Evolutionary conservation across 2,113 vertebrate genomes (phyloP).

Genomic region (Megaceryle torquata): DNA sequence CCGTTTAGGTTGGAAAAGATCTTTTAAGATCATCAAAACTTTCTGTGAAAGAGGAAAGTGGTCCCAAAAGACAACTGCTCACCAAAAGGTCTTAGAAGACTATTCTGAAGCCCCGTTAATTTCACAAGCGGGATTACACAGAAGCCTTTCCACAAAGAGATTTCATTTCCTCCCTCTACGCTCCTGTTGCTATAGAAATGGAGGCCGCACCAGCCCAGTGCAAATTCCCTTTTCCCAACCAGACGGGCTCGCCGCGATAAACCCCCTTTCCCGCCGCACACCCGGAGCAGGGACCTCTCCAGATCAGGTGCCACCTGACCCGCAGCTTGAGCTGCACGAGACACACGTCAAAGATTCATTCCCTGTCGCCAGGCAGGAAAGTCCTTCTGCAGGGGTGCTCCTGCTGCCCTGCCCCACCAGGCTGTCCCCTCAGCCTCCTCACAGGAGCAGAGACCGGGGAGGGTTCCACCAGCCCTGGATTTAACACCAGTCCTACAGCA

Average conservation of each 20-base stretch:
- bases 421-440: background rate
- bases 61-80: background rate
- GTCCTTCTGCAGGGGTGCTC: background rate
- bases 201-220: background rate
- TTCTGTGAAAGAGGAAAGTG: background rate
- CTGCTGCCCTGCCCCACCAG: background rate
- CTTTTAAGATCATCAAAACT: background rate
- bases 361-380: background rate
- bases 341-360: fast-evolving
- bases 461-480: background rate
- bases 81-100: background rate
- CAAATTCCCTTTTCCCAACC: background rate
- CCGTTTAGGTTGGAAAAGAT: background rate
- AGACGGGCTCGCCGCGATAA: fast-evolving
- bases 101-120: background rate
- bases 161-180: background rate
- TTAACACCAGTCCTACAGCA: fast-evolving
- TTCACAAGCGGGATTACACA: background rate
- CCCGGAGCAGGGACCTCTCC: background rate
- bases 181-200: background rate
- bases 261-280: background rate
- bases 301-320: fast-evolving
- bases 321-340: background rate
- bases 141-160: background rate
- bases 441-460: background rate